A percentile compares a stretch with the other conserved stretches of the same genome.
Evolutionary conservation across 2,888 invertebrate species (phyloP).

Genomic region (Agrotis exclamationis): DNA sequence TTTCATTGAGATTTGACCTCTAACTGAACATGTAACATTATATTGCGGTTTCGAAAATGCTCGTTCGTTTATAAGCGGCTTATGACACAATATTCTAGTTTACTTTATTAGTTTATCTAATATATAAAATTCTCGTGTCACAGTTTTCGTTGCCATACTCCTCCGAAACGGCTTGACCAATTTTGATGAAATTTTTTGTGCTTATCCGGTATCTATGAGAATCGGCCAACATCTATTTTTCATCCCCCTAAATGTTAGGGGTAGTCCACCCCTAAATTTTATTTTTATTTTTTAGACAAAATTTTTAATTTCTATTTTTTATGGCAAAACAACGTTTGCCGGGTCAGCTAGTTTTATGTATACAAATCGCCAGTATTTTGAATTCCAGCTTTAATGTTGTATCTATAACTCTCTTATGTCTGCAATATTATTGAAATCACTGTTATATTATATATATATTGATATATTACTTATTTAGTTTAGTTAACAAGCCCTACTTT

Average conservation of each 20-base stretch:
- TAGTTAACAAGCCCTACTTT: slow-evolving; percentile 31
- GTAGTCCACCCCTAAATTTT: too few relatives aligned
- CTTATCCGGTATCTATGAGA: too few relatives aligned
- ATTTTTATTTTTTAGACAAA: too few relatives aligned
- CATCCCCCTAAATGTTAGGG: too few relatives aligned
- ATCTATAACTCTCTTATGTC: slow-evolving; percentile 19
- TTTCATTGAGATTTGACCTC: slow-evolving; percentile 5
- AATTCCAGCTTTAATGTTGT: slow-evolving; percentile 22
- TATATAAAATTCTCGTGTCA: background rate
- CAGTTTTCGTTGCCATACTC: too few relatives aligned
- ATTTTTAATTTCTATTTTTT: too few relatives aligned
- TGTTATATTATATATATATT: too few relatives aligned
- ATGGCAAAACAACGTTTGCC: too few relatives aligned
- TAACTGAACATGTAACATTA: background rate
- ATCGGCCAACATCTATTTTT: too few relatives aligned
- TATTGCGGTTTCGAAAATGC: slow-evolving; percentile 26
- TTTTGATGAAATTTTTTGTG: too few relatives aligned
- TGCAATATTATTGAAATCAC: slow-evolving; percentile 33
- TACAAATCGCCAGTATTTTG: slow-evolving; percentile 11
- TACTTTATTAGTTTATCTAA: slow-evolving; percentile 14
- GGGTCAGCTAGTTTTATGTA: too few relatives aligned
- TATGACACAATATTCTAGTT: slow-evolving; percentile 31
- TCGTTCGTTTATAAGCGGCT: slow-evolving; percentile 5
- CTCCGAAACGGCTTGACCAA: too few relatives aligned
- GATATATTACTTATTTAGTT: slow-evolving; percentile 16